Base-by-base conservation (phyloP, 1,140 invertebrate genomes). In the Drosophila nasuta region DNA sequence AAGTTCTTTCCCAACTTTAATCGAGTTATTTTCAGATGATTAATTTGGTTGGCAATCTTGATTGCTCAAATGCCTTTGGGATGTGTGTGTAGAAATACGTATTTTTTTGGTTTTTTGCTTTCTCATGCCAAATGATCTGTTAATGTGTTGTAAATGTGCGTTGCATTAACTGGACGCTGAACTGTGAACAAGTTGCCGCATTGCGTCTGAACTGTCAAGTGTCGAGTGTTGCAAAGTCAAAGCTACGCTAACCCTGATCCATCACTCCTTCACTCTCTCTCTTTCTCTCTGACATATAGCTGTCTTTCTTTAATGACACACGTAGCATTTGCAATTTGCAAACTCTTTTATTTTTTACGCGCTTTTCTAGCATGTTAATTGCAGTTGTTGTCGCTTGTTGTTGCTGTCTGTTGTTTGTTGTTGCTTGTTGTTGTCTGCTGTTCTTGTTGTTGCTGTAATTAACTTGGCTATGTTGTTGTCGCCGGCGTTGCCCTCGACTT, bases 381-480 rank as follows among this genome's bases (percentile, higher is more conserved):
- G 49, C 49, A 20, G 33, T 57, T 57, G 20, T 56, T 56, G 69
- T 13, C 8, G 41, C 5, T 58, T 43, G 60, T 15, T 41, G 35
- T 3, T 71, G 51, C 15, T 51, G 46, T 51, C 70, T 33, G 30
- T 33, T 58, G 45, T 64, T 11, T 30, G 45, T 30, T 51, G 51
- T 30, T 51, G 20, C 45, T 51, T 65, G 73, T 74, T 69, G 49
- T 33, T 58, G 45, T 60, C 13, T 38, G 33, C 3, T 71, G 51
- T 30, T 51, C 45, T 51, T 65, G 73, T 74, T 69, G 49, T 25
- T 46, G 69, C 45, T 57, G 62, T 71, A 82, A 87, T 87, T 88
- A 83, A 89, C 59, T 78, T 81, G 71, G 57, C 77, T 68, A 64
- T 80, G 81, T 74, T 80, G 81, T 74, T 58, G 45, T 64, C 69